Base-by-base conservation (phyloP, 1,140 invertebrate species). In the Drosophila sp. region DNA sequence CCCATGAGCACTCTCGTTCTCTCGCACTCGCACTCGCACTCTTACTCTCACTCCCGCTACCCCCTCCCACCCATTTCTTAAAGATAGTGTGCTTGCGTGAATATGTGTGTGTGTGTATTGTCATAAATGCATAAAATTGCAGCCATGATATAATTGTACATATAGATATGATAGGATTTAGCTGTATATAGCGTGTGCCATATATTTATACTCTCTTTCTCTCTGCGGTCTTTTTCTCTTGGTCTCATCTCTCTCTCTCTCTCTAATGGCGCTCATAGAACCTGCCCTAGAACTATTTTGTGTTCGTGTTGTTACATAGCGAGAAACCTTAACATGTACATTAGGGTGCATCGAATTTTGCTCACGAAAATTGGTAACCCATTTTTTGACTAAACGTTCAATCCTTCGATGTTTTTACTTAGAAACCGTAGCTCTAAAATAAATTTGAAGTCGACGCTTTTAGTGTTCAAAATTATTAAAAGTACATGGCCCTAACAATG, bases 61-160 rank as follows among this genome's bases (percentile, higher is more conserved):
- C 7, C 43, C 14, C 5, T 43, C 8, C 40, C 7, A 40, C 14
- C 9, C 36, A 36, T 6, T 27, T 11, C 7, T 13, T n/a, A 51
- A 25, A 53, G 62, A 40, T 76, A 41, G n/a, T 41, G 71, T 83
- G 76, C 76, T 83, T 43, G 27, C n/a, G n/a, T 36, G 6, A 9
- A 11, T 58, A 13, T 62, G 38, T 67, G 36, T 62, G 41, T 57
- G 40, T 58, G 38, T 45, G 38, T 25, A 65, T 63, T 76, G 76
- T 76, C 82, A 89, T 87, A 87, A 87, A 86, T 89, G 82, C 83
- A 87, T 89, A 82, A 89, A 89, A 82, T 78, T 87, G 82, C 81
- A 86, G 54, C 70, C 81, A 54, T 40, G 21, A 50, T 32, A 50
- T 62, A 34, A 43, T 32, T 21, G 45, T 38, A 9, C 32, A 40